Evolutionary conservation across 2,888 invertebrate genomes (phyloP).

Genomic region (Phlogophora meticulosa): DNA sequence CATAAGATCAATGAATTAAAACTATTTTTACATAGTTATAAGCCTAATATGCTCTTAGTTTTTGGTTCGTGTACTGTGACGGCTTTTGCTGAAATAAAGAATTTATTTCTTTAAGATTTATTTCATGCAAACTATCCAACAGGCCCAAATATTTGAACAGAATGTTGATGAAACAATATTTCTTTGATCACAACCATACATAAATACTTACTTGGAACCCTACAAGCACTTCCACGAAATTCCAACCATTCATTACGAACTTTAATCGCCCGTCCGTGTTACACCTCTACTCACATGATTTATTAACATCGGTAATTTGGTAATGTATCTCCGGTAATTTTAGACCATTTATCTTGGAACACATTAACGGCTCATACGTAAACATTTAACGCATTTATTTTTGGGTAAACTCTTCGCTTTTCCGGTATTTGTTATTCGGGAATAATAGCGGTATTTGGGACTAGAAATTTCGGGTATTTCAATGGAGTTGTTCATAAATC

Average conservation of each 20-base stretch:
- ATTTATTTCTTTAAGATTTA: no score
- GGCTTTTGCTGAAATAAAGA: no score
- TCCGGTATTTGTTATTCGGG: not conserved
- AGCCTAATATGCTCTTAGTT: no score
- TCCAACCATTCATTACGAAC: slow-evolving; percentile 46
- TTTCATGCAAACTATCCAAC: no score
- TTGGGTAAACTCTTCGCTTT: not conserved
- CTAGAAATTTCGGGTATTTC: not conserved
- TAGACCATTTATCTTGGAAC: slow-evolving; percentile 53
- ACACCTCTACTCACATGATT: slow-evolving; percentile 53
- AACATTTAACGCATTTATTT: slow-evolving; percentile 20
- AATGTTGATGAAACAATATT: no score
- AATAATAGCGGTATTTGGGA: not conserved
- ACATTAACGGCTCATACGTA: slow-evolving; percentile 45
- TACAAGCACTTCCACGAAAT: slow-evolving; percentile 14
- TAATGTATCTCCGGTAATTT: slow-evolving; percentile 62
- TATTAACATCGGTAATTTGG: slow-evolving; percentile 59
- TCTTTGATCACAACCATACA: not conserved
- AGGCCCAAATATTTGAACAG: no score
- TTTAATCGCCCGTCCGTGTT: slow-evolving; percentile 44
- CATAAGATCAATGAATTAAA: no score
- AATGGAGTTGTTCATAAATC: not conserved
- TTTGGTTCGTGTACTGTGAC: no score
- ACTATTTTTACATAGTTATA: no score
- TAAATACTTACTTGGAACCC: not conserved